Base-by-base conservation (phyloP, 2,797 vertebrate species). In the Tadarida brasiliensis region DNA sequence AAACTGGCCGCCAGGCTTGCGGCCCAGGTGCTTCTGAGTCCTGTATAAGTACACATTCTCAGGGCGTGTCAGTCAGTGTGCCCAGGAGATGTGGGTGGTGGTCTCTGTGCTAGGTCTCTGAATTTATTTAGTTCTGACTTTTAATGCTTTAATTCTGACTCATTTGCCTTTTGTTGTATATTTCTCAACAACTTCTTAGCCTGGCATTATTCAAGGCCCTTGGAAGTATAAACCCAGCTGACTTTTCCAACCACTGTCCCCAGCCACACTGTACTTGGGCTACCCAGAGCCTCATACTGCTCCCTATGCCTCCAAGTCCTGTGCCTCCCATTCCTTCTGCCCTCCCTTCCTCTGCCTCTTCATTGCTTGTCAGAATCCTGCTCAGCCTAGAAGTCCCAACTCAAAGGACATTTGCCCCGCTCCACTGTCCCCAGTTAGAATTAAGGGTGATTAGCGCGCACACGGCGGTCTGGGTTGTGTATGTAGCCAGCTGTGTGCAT, bases 111-210 rank as follows among this genome's bases (percentile, higher is more conserved):
- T 80, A 28, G 33, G 49, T 70, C 81, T 82, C 90, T 57, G 76
- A 51, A 33, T 70, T 56, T 67, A 22, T 57, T 76, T 73, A 65
- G 49, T 76, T 92, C 81, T 56, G 47, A 54, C 28, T 80, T 82
- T 24, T 19, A 56, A 22, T 28, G 73, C 26, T 87, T 92, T 56
- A 30, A 14, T 81, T 93, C 49, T 59, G 59, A 56, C 61, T 81
- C 30, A 26, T 47, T 81, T 94, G 35, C 86, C 87, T 90, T 30
- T 59, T 73, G 44, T 85, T 73, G 33, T 2, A 1, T 87, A 93
- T 91, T 83, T 80, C 57, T 93, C 71, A 68, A 22, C 56, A 74
- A 28, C 67, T 81, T 90, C 54, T 85, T 22, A n/a, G 68, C 28
- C 1, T 57, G 54, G 30, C 30, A 0, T 76, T 76, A 2, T 57